A percentile compares a stretch with the other conserved stretches of the same genome.
Conservation (phyloP, 64 coral and sea anemone genomes). For the Actinia equina region DNA sequence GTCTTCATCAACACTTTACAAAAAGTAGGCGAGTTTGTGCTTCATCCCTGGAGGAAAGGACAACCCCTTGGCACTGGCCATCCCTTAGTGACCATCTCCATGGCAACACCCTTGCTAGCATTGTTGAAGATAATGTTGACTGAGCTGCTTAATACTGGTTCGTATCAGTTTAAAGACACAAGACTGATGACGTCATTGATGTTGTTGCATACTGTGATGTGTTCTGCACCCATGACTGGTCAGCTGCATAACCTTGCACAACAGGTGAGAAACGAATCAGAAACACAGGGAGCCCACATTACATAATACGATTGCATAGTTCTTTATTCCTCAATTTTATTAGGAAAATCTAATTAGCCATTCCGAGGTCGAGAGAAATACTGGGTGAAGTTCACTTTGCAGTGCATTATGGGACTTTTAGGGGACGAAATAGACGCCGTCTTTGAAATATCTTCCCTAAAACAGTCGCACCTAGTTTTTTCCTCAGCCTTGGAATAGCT, state of each 20-base stretch:
- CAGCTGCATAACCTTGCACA: conserved; percentile 87
- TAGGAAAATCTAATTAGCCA: no score
- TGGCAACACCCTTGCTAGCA: conserved; percentile 84
- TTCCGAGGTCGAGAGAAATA: no score
- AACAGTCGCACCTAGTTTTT: no score
- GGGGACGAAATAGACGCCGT: no score
- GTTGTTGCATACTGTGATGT: conserved; percentile 89
- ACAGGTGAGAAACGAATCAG: conserved; percentile 26
- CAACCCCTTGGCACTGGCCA: conserved; percentile 82
- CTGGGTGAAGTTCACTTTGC: no score
- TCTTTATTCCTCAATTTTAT: no score
- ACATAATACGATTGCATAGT: no score
- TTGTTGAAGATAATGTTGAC: conserved; percentile 66
- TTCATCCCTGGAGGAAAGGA: conserved; percentile 87
- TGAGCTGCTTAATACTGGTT: conserved; percentile 69
- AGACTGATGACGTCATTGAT: conserved; percentile 86
- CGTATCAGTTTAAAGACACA: conserved; percentile 93
- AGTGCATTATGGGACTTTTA: no score
- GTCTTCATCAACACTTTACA: conserved; percentile 85
- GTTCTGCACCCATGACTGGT: conserved; percentile 89
- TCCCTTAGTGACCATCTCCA: conserved; percentile 79
- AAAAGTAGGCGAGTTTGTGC: conserved; percentile 92
- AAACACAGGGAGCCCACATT: not conserved
- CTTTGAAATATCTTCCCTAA: no score
- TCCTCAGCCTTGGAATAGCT: no score